A percentile compares a stretch with the other conserved stretches of the same genome.
Conservation (phyloP, 2,888 invertebrate genomes). For the Pseudeuparius sepicola region DNA sequence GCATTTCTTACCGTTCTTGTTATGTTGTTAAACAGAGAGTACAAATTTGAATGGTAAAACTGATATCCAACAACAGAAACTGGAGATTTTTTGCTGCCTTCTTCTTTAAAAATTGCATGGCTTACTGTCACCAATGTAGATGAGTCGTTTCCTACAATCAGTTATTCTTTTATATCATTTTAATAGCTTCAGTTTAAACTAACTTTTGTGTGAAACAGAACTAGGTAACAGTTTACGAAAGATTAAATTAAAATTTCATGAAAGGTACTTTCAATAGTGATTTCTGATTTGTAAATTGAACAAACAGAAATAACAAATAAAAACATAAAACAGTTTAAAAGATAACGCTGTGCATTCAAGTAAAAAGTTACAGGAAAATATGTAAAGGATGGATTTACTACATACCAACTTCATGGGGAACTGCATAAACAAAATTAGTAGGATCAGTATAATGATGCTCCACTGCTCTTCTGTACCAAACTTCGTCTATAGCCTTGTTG, state of each 20-base stretch:
- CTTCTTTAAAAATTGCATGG: conserved; percentile 65
- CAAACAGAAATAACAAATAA: too few relatives aligned
- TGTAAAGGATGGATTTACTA: too few relatives aligned
- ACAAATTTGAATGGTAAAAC: conserved; percentile 70
- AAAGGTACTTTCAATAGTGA: too few relatives aligned
- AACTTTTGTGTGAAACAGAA: conserved; percentile 2
- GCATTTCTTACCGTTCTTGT: conserved; percentile 64
- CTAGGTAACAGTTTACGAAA: too few relatives aligned
- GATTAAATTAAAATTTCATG: too few relatives aligned
- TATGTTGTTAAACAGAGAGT: conserved; percentile 69
- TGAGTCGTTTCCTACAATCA: conserved; percentile 23
- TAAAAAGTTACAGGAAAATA: too few relatives aligned
- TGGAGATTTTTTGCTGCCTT: conserved; percentile 44
- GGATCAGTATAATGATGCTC: conserved; percentile 73
- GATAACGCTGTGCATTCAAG: too few relatives aligned
- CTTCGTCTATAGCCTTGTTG: conserved; percentile 73
- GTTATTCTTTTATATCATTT: conserved; percentile 6
- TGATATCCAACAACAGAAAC: conserved; percentile 72
- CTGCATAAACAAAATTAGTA: conserved; percentile 73
- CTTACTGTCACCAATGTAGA: conserved; percentile 74
- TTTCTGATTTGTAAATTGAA: too few relatives aligned
- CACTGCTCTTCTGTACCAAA: conserved; percentile 82
- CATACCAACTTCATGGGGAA: conserved; percentile 54
- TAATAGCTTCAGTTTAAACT: conserved; percentile 1
- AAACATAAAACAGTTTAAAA: too few relatives aligned